Evolutionary conservation across 2,888 invertebrate genomes (phyloP).

Genomic region (Agriopis marginaria): DNA sequence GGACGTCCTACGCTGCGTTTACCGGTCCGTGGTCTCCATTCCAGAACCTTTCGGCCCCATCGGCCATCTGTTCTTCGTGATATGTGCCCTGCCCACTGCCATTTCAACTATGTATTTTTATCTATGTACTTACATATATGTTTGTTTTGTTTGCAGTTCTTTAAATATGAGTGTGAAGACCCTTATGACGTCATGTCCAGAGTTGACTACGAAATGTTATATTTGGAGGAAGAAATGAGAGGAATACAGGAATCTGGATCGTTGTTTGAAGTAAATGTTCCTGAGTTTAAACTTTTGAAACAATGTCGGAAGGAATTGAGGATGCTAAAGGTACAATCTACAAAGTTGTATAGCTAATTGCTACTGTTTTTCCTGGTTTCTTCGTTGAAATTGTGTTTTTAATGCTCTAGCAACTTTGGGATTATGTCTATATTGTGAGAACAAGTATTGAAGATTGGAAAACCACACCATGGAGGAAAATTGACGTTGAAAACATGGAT

Average conservation of each 20-base stretch:
- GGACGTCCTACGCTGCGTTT: no score
- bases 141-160: conserved; percentile 79
- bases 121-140: background rate
- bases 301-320: conserved; percentile 96
- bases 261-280: conserved; percentile 97
- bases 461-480: conserved; percentile 98
- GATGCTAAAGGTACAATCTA: conserved; percentile 90
- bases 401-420: conserved; percentile 94
- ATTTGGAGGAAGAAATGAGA: conserved; percentile 94
- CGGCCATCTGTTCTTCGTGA: no score
- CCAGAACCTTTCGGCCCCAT: no score
- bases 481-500: conserved; percentile 99
- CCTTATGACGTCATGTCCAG: conserved; percentile 92
- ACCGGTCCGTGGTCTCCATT: no score
- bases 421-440: conserved; percentile 95
- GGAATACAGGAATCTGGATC: conserved; percentile 95
- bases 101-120: no score
- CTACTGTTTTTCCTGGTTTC: background rate
- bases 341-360: background rate
- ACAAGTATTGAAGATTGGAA: conserved; percentile 98
- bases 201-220: conserved; percentile 91
- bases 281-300: conserved; percentile 96
- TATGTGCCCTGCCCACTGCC: no score
- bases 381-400: conserved; percentile 5
- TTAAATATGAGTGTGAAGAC: conserved; percentile 90